phyloP scores from a whole-genome alignment of 2,113 vertebrate species.

The Callopanchax toddi region DNA sequence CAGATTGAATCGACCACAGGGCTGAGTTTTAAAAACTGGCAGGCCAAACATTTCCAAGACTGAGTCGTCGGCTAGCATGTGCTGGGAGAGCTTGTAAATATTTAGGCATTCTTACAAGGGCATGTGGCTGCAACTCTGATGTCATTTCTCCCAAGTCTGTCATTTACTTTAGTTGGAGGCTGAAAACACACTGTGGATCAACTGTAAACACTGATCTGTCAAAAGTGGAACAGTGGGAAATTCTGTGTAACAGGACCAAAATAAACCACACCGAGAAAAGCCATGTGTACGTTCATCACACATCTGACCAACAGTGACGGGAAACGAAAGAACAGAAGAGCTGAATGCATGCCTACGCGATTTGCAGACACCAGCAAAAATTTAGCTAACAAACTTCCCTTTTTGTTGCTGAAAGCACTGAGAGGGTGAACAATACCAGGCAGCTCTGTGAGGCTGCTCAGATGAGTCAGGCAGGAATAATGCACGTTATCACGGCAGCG shows the following conservation, averaged over 20 bases:
- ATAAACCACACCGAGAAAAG: slow-evolving; percentile 18
- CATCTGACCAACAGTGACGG: slow-evolving; percentile 18
- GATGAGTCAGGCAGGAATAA: slow-evolving; percentile 74
- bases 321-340: slow-evolving; percentile 2
- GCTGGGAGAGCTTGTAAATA: slow-evolving; percentile 62
- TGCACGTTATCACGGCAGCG: slow-evolving; percentile 60
- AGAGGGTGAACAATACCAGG: slow-evolving; percentile 39
- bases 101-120: slow-evolving; percentile 67
- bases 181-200: slow-evolving; percentile 27
- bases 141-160: slow-evolving; percentile 57
- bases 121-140: slow-evolving; percentile 64
- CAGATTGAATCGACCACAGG: slow-evolving; percentile 46
- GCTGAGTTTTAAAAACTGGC: slow-evolving; percentile 45
- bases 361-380: slow-evolving; percentile 52
- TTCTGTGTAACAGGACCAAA: slow-evolving; percentile 40
- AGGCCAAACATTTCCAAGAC: slow-evolving; percentile 39
- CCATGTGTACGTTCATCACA: slow-evolving; percentile 49
- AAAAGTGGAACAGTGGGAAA: slow-evolving; percentile 49
- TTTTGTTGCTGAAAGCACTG: slow-evolving; percentile 19
- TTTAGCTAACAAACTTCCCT: slow-evolving; percentile 25
- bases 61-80: slow-evolving; percentile 33
- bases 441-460: slow-evolving; percentile 39
- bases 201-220: slow-evolving; percentile 52
- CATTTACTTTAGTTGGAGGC: slow-evolving; percentile 63
- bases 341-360: slow-evolving; percentile 17